phyloP scores from a whole-genome alignment of 2,888 invertebrate genomes.

The Nephrotoma flavescens region DNA sequence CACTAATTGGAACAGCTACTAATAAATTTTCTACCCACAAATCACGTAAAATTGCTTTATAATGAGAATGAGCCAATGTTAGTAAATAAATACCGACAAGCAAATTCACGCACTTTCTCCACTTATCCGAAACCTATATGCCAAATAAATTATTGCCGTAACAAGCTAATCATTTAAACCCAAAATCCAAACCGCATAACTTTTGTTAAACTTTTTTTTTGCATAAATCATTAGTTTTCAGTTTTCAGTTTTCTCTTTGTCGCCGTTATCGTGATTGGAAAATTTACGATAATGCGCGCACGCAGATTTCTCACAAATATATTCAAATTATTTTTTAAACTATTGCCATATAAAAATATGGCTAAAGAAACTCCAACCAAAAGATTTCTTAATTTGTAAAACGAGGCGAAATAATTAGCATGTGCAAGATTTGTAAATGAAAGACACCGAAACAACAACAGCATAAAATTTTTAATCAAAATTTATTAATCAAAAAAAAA shows the following conservation, averaged over 20 bases:
- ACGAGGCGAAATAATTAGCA: background rate
- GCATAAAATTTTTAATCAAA: no score
- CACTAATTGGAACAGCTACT: no score
- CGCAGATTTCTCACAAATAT: background rate
- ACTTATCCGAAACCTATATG: background rate
- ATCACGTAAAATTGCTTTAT: no score
- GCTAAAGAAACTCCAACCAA: background rate
- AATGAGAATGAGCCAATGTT: no score
- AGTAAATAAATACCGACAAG: no score
- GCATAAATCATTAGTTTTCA: background rate
- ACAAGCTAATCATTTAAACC: background rate
- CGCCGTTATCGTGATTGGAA: background rate
- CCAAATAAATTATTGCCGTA: background rate
- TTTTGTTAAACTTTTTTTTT: background rate
- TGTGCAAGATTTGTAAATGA: background rate
- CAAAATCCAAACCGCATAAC: background rate
- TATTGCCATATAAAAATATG: background rate
- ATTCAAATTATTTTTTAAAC: background rate
- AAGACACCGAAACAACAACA: no score
- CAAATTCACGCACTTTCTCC: background rate
- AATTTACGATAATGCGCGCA: background rate
- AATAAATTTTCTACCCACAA: no score
- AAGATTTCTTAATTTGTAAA: background rate
- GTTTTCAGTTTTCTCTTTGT: background rate
- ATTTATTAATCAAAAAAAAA: no score